Percentiles rank a stretch among this genome's conserved stretches.
phyloP scores from a whole-genome alignment of 2,113 vertebrate genomes.

The Pterocles gutturalis region DNA sequence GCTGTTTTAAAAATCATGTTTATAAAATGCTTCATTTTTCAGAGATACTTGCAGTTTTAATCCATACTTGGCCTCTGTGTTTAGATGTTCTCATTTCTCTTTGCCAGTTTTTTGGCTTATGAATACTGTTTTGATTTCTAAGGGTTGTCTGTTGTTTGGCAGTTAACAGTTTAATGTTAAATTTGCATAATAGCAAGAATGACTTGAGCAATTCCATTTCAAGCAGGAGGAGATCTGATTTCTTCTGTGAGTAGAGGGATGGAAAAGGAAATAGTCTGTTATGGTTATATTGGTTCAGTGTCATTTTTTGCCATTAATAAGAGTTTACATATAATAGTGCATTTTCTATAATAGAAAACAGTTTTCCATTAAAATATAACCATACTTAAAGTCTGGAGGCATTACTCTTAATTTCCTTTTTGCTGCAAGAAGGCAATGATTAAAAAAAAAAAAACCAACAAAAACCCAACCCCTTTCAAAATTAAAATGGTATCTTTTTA shows the following conservation, averaged over 20 bases:
- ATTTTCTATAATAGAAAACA: neutral
- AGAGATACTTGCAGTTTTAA: neutral
- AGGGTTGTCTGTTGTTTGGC: neutral
- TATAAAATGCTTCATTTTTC: neutral
- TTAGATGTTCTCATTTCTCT: neutral
- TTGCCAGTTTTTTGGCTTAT: neutral
- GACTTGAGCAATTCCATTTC: neutral
- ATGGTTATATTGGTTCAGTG: neutral
- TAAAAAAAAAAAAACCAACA: neutral
- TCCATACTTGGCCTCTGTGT: neutral
- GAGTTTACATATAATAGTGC: neutral
- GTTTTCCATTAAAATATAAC: neutral
- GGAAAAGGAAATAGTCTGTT: neutral
- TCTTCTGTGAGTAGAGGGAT: neutral
- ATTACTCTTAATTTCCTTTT: neutral
- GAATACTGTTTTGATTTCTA: neutral
- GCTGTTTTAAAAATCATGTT: neutral
- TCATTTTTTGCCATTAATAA: neutral
- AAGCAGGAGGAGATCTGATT: neutral
- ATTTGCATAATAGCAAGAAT: constrained; percentile 9
- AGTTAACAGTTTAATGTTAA: constrained; percentile 33
- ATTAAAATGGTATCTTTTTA: neutral
- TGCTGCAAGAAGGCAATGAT: neutral
- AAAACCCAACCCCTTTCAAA: neutral
- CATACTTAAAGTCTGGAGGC: neutral